These are phyloP conservation scores for Ophion costatus DNA, from an alignment of 2,888 invertebrate genomes.

Conservation along the genomic window DNA sequence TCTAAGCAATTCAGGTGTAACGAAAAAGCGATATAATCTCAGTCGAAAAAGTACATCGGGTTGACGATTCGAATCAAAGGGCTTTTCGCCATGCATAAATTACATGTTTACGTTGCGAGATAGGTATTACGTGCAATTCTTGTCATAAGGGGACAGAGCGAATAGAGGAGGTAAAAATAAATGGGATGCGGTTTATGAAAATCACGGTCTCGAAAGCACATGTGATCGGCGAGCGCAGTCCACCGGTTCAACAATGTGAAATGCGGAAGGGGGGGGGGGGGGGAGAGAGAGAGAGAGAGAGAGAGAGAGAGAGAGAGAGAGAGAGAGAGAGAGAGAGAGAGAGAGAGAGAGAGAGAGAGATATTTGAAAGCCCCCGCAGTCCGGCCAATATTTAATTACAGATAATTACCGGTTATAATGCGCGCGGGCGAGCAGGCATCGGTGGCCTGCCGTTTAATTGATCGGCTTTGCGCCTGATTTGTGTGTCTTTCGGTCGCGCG, in stretches of 20 bases:
- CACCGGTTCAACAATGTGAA: slow-evolving; percentile 46
- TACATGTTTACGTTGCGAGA: no score
- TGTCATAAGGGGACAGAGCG: slow-evolving; percentile 28
- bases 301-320: no score
- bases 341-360: no score
- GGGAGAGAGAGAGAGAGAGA: no score
- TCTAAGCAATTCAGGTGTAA: no score
- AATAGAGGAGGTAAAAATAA: slow-evolving; percentile 23
- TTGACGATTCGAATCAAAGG: no score
- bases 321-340: no score
- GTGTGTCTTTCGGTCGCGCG: slow-evolving; percentile 77
- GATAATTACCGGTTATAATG: slow-evolving; percentile 81
- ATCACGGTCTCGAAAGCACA: slow-evolving; percentile 54
- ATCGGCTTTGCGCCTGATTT: slow-evolving; percentile 80
- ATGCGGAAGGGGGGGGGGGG: background rate
- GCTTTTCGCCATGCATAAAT: no score
- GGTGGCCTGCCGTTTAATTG: slow-evolving; percentile 81
- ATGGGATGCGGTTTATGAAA: slow-evolving; percentile 26
- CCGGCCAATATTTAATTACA: slow-evolving; percentile 80
- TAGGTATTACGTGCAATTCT: no score
- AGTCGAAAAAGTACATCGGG: no score
- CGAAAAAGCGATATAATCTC: no score
- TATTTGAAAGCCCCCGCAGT: slow-evolving; percentile 51
- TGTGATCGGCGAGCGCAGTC: slow-evolving; percentile 41
- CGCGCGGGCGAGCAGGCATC: slow-evolving; percentile 73